Evolutionary conservation across 2,888 invertebrate genomes (phyloP).

Genomic region (Allolobophora icterica): DNA sequence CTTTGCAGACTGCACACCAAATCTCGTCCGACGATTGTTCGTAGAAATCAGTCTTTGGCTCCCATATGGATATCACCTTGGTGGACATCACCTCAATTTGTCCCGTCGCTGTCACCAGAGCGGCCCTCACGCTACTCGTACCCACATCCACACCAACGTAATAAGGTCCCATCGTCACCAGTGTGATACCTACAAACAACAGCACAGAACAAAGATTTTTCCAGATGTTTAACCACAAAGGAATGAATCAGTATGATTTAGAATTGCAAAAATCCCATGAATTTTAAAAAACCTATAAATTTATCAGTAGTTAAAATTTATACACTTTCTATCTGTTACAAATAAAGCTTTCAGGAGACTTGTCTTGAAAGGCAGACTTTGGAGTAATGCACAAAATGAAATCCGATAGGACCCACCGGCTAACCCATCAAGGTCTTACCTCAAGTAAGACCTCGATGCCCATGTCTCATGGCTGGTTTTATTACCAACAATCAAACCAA

Average conservation of each 20-base stretch:
- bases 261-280: neutral
- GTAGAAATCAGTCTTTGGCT: constrained; percentile 78
- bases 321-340: neutral
- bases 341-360: neutral
- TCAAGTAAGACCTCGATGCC: too few species aligned
- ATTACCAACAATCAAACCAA: neutral
- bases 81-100: constrained; percentile 69
- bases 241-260: neutral
- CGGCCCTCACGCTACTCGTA: constrained; percentile 86
- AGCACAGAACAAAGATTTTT: neutral
- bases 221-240: neutral
- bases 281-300: neutral
- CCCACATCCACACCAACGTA: constrained; percentile 83
- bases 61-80: constrained; percentile 77
- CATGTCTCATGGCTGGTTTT: neutral
- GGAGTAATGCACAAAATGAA: too few species aligned
- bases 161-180: constrained; percentile 27
- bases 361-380: neutral
- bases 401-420: too few species aligned
- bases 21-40: constrained; percentile 90
- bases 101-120: constrained; percentile 73
- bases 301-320: neutral
- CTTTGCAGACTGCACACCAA: constrained; percentile 78
- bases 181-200: neutral
- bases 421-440: too few species aligned